Percentiles rank a stretch among this genome's conserved stretches.
Conservation (phyloP, 2,113 vertebrate genomes). For the Oryzias woworae region DNA sequence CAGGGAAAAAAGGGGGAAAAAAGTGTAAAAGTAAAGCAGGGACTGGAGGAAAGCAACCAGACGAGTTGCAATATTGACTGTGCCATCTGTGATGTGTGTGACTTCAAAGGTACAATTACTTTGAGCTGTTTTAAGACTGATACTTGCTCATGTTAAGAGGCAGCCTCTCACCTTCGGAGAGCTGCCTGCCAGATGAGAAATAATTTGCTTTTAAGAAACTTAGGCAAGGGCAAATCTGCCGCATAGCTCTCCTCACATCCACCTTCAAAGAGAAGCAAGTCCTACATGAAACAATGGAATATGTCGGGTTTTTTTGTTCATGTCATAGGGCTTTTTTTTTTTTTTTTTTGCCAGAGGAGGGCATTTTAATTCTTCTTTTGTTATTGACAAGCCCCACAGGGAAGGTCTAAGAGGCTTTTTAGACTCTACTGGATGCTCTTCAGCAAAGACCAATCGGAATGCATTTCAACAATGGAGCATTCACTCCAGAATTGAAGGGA, state of each 20-base stretch:
- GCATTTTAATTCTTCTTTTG: slow-evolving; percentile 70
- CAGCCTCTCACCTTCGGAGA: slow-evolving; percentile 74
- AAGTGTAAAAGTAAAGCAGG: slow-evolving; percentile 46
- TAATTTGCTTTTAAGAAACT: slow-evolving; percentile 73
- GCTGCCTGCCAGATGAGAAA: slow-evolving; percentile 70
- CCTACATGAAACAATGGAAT: slow-evolving; percentile 73
- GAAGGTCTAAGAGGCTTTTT: slow-evolving; percentile 68
- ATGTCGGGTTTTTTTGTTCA: slow-evolving; percentile 61
- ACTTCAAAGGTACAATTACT: slow-evolving; percentile 81
- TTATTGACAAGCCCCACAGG: slow-evolving; percentile 54
- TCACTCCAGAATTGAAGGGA: slow-evolving; percentile 58
- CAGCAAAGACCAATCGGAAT: slow-evolving; percentile 67
- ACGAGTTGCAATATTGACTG: slow-evolving; percentile 77
- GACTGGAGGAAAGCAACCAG: slow-evolving; percentile 58
- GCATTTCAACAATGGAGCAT: slow-evolving; percentile 59
- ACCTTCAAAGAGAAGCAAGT: slow-evolving; percentile 72
- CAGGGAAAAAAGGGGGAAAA: slow-evolving; percentile 75
- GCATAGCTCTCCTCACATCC: slow-evolving; percentile 59
- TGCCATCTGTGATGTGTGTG: slow-evolving; percentile 72
- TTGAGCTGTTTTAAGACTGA: slow-evolving; percentile 73
- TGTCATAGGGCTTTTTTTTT: slow-evolving; percentile 54
- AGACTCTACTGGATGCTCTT: slow-evolving; percentile 69
- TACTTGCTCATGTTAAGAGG: slow-evolving; percentile 77
- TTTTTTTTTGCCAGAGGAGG: slow-evolving; percentile 47
- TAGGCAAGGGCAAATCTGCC: slow-evolving; percentile 67